Evolutionary conservation across 1,140 invertebrate genomes (phyloP), one percentile per base, ranked within the genome.

Genomic region (Diorhabda sublineata): DNA sequence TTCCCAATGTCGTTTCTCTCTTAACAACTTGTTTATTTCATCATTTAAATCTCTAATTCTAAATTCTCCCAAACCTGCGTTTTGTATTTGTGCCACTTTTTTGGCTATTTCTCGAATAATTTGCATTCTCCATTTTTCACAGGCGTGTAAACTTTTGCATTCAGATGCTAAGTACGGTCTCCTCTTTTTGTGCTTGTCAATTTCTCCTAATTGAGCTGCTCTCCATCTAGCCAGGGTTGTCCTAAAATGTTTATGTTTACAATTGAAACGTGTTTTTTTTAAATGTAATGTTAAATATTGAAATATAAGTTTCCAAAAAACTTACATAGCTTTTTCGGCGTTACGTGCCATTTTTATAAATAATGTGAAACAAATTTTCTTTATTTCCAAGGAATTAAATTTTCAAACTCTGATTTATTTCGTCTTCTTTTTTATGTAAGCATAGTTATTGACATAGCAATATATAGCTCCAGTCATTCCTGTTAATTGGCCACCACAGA

Each of bases 81-180:
- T 98, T 82, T 99, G 98, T 80, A 99, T 99, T 82, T 98, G 95
- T 11, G 97, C 92, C n/a, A 99, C 97, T 86, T 99, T 99, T 77
- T 97, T 95, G 0, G 97, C 95, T 56, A 99, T 93, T 84, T 99
- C 98, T 70, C 96, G 84, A 62, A 99, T 96, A 68, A 99, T 97
- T 81, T 98, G 95, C 81, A 95, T 86, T 75, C 97, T 86, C 91
- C 95, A 99, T 85, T 96, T 97, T 78, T 98, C 96, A 62, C 93
- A 93, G 80, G 96, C 92, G 61, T 88, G 88, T 7, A 98, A 81
- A 82, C 95, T 92, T 76, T 90, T 89, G 82, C 96, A 98, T 76
- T 98, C 94, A 2, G 95, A 95, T 0, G 97, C 96, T 47, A 98
- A 83, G 79, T 94, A 97, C 0, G 97, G 97, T 63, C 97, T 83